Base-by-base conservation (phyloP, 1,140 invertebrate species). In the Oryctes rhinoceros region DNA sequence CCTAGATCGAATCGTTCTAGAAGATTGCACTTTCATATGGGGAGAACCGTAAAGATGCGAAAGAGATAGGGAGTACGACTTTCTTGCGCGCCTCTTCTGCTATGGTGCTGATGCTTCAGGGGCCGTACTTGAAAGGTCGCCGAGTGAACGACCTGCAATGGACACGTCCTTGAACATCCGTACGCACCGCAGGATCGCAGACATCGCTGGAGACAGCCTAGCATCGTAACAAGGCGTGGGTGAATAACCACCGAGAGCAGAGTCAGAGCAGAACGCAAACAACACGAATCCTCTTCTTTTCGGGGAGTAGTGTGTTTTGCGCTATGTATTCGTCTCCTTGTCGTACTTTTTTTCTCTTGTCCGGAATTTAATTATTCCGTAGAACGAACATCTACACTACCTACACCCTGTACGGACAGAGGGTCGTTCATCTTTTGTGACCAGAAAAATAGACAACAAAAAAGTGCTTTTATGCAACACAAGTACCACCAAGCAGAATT, bases 111-210 rank as follows among this genome's bases (percentile, higher is more conserved):
- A 4, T 53, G 49, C 49, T 53, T 18, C 49, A 4, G 49, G 49
- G 49, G 49, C 49, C 49, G 49, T 53, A 53, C 49, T 53, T 53
- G 49, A 53, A 53, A 53, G 49, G 49, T 53, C 49, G 49, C 49
- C 11, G 13, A 53, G 49, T 53, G 49, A 53, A 53, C 13, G 49
- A 53, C 49, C 49, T 53, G 49, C 49, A 18, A 18, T 53, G 49
- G 49, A 53, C 49, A 53, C 49, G 49, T 53, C 49, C 49, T 53
- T 53, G 49, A 53, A 53, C 49, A 53, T 53, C 49, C 49, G 49
- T 53, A 53, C 49, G n/a, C 49, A 53, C 49, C 49, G 49, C 49
- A 53, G 49, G 49, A 13, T 13, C 49, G 49, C 49, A 53, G 49
- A 53, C 49, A 53, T 53, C 49, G 49, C 4, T 53, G 49, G 49